Evolutionary conservation across 2,888 invertebrate genomes (phyloP).

Genomic region (Anticlea derivata): DNA sequence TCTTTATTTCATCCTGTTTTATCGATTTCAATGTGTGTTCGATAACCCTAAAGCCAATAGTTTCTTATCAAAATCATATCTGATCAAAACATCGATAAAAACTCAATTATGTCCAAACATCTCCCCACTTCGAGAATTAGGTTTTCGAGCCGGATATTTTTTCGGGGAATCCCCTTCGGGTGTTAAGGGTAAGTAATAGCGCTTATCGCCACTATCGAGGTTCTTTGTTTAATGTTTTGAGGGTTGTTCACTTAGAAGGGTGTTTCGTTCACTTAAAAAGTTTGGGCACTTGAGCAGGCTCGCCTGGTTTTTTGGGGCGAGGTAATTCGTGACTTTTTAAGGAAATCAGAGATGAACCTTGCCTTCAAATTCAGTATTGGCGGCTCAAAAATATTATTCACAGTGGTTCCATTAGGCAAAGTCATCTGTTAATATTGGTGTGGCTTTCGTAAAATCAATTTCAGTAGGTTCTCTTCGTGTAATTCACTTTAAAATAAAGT

Average conservation of each 20-base stretch:
- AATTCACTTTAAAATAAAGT: too few species aligned
- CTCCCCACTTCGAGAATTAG: constrained; percentile 29
- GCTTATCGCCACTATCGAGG: constrained; percentile 33
- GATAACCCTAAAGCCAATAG: too few species aligned
- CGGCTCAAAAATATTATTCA: too few species aligned
- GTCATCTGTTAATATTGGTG: too few species aligned
- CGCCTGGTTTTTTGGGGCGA: not conserved
- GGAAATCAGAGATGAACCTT: not conserved
- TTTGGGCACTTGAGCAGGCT: constrained; percentile 18
- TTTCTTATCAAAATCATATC: not conserved
- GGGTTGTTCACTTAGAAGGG: constrained; percentile 24
- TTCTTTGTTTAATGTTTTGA: constrained; percentile 32
- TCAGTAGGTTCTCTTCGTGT: too few species aligned
- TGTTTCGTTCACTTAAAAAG: constrained; percentile 27
- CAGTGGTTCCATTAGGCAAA: too few species aligned
- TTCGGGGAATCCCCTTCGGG: constrained; percentile 29
- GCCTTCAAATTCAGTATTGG: too few species aligned
- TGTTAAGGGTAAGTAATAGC: constrained; percentile 29
- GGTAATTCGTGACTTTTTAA: not conserved
- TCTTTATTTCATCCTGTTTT: too few species aligned
- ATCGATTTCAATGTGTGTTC: too few species aligned
- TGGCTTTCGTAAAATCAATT: too few species aligned
- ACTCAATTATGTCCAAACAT: constrained; percentile 23
- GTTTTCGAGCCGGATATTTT: constrained; percentile 25
- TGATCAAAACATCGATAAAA: constrained; percentile 7